Conservation (phyloP, 2,797 vertebrate genomes). For the Mergus octosetaceus region DNA sequence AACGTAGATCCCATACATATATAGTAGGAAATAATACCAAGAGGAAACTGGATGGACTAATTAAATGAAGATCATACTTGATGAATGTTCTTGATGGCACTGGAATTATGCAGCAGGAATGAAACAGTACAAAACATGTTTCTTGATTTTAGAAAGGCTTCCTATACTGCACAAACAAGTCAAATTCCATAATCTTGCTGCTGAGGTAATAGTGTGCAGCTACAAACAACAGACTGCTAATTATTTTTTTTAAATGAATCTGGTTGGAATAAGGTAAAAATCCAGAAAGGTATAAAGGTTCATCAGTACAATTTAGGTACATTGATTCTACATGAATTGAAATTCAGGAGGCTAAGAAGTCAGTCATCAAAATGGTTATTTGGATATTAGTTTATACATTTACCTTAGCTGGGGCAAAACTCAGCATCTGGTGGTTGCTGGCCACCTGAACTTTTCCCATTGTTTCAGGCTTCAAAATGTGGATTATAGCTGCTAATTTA, state of each 20-base stretch:
- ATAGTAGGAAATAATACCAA: constrained; percentile 9
- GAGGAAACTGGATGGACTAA: constrained; percentile 49
- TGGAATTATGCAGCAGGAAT: constrained; percentile 17
- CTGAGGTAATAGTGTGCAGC: constrained; percentile 15
- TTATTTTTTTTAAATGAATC: neutral
- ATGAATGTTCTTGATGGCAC: constrained; percentile 8
- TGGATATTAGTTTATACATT: neutral
- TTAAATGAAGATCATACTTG: constrained; percentile 37
- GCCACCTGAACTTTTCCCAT: neutral
- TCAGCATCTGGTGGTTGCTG: neutral
- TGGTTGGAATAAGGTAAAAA: neutral
- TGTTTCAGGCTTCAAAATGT: neutral
- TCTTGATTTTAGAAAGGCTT: constrained; percentile 46
- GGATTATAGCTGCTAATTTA: neutral
- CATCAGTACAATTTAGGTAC: neutral
- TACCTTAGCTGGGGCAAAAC: neutral
- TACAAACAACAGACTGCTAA: constrained; percentile 1
- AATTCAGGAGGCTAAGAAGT: neutral
- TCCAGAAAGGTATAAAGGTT: neutral
- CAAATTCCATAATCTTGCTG: constrained; percentile 18
- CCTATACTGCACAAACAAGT: constrained; percentile 16
- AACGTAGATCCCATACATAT: neutral
- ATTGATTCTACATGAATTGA: neutral
- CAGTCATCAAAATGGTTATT: neutral
- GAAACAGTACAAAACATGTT: neutral